Evolutionary conservation across 2,797 vertebrate species (phyloP).

Genomic region (Chaenodraco wilsoni): DNA sequence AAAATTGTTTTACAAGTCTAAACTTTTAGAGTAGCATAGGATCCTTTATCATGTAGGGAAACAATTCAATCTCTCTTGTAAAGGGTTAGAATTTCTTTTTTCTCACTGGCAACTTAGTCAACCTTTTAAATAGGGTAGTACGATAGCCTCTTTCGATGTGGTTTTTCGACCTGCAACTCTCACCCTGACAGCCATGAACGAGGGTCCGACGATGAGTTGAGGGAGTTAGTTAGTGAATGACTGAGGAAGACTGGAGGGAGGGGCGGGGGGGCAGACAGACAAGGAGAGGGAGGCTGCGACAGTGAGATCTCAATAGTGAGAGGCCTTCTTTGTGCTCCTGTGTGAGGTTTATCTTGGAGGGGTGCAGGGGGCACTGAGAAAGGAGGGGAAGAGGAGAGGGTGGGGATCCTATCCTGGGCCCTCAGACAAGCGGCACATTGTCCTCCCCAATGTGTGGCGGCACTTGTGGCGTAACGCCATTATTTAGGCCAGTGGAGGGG

Average conservation of each 20-base stretch:
- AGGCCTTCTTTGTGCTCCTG: constrained; percentile 81
- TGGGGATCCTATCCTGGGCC: constrained; percentile 73
- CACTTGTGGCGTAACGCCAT: constrained; percentile 83
- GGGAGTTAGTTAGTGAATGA: constrained; percentile 29
- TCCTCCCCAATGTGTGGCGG: constrained; percentile 80
- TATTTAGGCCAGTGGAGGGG: constrained; percentile 85
- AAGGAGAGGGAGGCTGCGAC: constrained; percentile 73
- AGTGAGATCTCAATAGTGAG: constrained; percentile 84
- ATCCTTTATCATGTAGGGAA: not conserved
- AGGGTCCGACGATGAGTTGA: constrained; percentile 18
- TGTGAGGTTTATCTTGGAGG: constrained; percentile 83
- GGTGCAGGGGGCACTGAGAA: constrained; percentile 66
- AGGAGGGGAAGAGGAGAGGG: constrained; percentile 69
- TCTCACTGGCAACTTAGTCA: not conserved
- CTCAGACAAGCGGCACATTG: constrained; percentile 83
- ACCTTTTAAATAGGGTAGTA: constrained; percentile 4
- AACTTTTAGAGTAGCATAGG: not conserved
- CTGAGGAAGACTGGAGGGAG: constrained; percentile 29
- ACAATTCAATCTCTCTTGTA: not conserved
- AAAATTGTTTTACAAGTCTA: not conserved
- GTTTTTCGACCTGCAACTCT: constrained; percentile 25
- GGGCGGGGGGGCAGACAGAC: constrained; percentile 55
- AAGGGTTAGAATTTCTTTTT: not conserved
- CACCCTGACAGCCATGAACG: not conserved
- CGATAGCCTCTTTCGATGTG: not conserved